Conservation (phyloP, 2,113 vertebrate genomes). For the Amblyopsis rosae region DNA sequence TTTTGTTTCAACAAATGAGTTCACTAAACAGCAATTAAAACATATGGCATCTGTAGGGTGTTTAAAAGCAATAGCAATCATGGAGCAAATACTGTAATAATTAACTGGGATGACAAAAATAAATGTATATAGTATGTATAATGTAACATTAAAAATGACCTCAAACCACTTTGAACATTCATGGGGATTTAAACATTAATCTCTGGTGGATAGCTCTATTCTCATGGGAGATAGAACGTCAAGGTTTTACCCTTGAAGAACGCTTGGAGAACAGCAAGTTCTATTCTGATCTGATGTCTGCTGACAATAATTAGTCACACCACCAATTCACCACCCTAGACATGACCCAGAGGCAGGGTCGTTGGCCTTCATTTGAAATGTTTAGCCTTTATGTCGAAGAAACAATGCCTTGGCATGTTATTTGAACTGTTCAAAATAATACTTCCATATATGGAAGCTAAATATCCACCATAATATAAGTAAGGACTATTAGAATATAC, state of each 20-base stretch:
- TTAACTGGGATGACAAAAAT: too few relatives aligned
- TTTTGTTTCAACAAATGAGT: not conserved
- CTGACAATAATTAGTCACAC: conserved; percentile 19
- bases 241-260: conserved; percentile 56
- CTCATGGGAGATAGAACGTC: conserved; percentile 20
- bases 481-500: too few relatives aligned
- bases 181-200: too few relatives aligned
- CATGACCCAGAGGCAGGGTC: conserved; percentile 9
- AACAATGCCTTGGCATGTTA: conserved; percentile 46
- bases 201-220: not conserved
- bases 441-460: conserved; percentile 1
- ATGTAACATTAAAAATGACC: too few relatives aligned
- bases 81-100: too few relatives aligned
- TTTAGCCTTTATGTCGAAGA: conserved; percentile 26
- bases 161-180: too few relatives aligned
- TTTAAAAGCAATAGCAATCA: too few relatives aligned
- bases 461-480: too few relatives aligned
- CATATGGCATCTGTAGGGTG: too few relatives aligned
- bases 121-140: too few relatives aligned
- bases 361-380: conserved; percentile 52
- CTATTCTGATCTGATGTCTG: conserved; percentile 55
- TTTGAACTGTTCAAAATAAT: conserved; percentile 33
- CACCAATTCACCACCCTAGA: not conserved
- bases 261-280: conserved; percentile 53
- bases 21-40: too few relatives aligned